phyloP scores from a whole-genome alignment of 2,888 invertebrate genomes.

The Drosophila niveifrons region DNA sequence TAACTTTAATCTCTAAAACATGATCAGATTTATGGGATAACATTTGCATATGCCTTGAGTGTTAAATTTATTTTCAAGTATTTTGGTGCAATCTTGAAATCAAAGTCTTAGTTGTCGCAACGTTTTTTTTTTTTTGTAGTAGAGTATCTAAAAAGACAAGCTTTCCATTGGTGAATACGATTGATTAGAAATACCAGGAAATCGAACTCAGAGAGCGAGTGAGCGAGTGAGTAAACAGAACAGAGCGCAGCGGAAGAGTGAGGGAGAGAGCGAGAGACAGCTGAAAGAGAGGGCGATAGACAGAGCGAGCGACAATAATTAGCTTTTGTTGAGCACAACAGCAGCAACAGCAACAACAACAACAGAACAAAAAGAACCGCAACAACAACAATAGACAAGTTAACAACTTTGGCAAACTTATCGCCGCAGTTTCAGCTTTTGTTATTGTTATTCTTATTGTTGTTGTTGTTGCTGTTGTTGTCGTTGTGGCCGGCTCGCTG shows the following conservation, averaged over 20 bases:
- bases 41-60: background rate
- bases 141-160: slow-evolving; percentile 47
- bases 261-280: slow-evolving; percentile 17
- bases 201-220: slow-evolving; percentile 38
- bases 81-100: background rate
- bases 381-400: slow-evolving; percentile 57
- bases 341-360: slow-evolving; percentile 13
- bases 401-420: slow-evolving; percentile 69
- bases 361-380: slow-evolving; percentile 28
- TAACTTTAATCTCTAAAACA: background rate
- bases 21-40: background rate
- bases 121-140: background rate
- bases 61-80: background rate
- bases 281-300: slow-evolving; percentile 13
- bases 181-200: slow-evolving; percentile 56
- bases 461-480: slow-evolving; percentile 27
- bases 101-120: background rate
- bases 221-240: slow-evolving; percentile 17
- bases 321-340: slow-evolving; percentile 60
- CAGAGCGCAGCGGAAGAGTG: slow-evolving; percentile 6
- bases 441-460: slow-evolving; percentile 23
- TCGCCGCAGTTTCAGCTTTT: slow-evolving; percentile 50
- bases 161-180: slow-evolving; percentile 55
- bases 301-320: slow-evolving; percentile 52
- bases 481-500: slow-evolving; percentile 48